Evolutionary conservation across 2,797 vertebrate species (phyloP).

Genomic region (Ibycter americanus): DNA sequence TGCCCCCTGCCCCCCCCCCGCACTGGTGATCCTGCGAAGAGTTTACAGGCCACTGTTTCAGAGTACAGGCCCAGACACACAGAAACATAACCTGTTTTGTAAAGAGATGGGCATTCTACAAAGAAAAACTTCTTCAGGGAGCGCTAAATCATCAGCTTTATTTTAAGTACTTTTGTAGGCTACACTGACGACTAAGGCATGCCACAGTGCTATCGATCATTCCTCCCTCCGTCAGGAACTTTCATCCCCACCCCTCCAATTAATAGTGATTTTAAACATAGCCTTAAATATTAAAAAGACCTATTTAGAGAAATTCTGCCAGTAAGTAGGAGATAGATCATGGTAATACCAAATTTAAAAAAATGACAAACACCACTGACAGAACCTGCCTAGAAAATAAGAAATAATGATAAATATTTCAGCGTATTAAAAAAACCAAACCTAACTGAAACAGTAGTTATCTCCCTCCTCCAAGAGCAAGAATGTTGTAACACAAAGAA

Average conservation of each 20-base stretch:
- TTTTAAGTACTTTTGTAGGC: not conserved
- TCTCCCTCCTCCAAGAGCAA: too few relatives aligned
- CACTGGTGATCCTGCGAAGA: not conserved
- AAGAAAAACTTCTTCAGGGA: not conserved
- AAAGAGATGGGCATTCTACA: not conserved
- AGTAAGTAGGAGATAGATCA: rapidly evolving
- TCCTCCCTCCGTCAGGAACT: not conserved
- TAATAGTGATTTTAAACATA: rapidly evolving
- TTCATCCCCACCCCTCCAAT: not conserved
- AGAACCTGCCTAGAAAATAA: not conserved
- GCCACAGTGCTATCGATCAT: not conserved
- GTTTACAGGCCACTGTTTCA: not conserved
- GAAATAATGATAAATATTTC: rapidly evolving
- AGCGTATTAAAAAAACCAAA: not conserved
- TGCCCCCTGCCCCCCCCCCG: rapidly evolving
- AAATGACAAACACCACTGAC: not conserved
- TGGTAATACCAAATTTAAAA: rapidly evolving
- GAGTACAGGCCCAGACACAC: not conserved
- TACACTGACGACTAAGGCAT: not conserved
- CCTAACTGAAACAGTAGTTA: not conserved
- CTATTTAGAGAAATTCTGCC: not conserved
- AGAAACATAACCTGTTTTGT: not conserved
- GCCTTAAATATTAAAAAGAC: not conserved
- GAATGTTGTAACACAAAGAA: not conserved
- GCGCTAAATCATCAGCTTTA: not conserved